A percentile compares a stretch with the other conserved stretches of the same genome.
Evolutionary conservation across 2,888 invertebrate species (phyloP).

Genomic region (Lutraria lutraria): DNA sequence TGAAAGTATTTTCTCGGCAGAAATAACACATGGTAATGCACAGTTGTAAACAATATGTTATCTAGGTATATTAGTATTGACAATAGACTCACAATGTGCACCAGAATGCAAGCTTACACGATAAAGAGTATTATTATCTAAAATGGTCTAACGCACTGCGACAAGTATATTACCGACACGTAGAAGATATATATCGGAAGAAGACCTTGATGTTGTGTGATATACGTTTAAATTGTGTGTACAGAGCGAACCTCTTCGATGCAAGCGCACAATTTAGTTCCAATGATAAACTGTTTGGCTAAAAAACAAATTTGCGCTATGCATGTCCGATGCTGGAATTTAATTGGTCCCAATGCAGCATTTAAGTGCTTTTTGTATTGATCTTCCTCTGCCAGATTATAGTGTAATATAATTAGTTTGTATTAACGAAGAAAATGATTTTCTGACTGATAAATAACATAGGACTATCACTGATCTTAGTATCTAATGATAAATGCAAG

Average conservation of each 20-base stretch:
- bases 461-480: too few relatives aligned
- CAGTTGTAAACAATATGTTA: background rate
- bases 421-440: background rate
- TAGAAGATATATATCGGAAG: too few relatives aligned
- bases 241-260: background rate
- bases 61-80: too few relatives aligned
- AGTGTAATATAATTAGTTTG: conserved; percentile 8
- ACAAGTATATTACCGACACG: too few relatives aligned
- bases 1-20: background rate
- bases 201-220: too few relatives aligned
- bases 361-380: background rate
- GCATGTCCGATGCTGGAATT: conserved; percentile 3
- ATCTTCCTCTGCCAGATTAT: background rate
- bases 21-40: background rate
- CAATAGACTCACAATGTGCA: too few relatives aligned
- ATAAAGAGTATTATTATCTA: too few relatives aligned
- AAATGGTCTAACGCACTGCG: too few relatives aligned
- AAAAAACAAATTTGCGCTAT: background rate
- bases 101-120: too few relatives aligned
- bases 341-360: background rate
- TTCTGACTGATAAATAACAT: background rate
- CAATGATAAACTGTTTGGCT: background rate
- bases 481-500: too few relatives aligned
- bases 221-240: too few relatives aligned
- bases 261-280: background rate